Base-by-base conservation (phyloP, 2,113 vertebrate species). In the Ancistrus triradiatus region DNA sequence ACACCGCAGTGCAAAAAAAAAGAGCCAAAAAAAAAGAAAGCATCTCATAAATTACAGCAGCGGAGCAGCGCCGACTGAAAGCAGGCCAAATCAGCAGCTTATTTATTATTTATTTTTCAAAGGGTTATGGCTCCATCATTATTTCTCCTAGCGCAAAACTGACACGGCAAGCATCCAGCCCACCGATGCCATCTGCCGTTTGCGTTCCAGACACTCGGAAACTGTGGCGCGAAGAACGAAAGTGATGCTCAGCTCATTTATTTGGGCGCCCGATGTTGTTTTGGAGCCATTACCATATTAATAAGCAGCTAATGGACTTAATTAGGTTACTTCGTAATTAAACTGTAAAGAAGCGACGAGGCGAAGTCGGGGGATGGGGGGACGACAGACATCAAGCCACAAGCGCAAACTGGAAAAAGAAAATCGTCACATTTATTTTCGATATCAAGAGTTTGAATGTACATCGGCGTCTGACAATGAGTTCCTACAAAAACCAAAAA, bases 351-450 rank as follows among this genome's bases (percentile, higher is more conserved):
- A 66, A 66, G 15, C 40, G 63, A 58, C 58, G 53, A 66, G 17
- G 51, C 31, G 22, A 27, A 25, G 14, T 15, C 51, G 13, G 42
- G 42, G 11, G 31, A 10, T 6, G 35, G 35, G n/a, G n/a, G n/a
- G n/a, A n/a, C 9, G 35, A 2, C 37, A 70, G 27, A 28, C 47
- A 71, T 69, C 79, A 62, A 43, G 89, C 89, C 89, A 77, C 59
- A 69, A 43, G 2, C 14, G n/a, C 11, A 56, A 86, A 89, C 42
- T 22, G 63, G 49, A 89, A 91, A 88, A n/a, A n/a, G n/a, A n/a
- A 90, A 95, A 94, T 90, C 83, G 79, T 96, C 95, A 98, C 95
- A 97, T 98, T 98, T 98, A 98, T 98, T 98, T 92, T n/a, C n/a
- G 90, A 94, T 94, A 92, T 96, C 93, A 97, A 89, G 93, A 95